A percentile compares a stretch with the other conserved stretches of the same genome.
Evolutionary conservation across 2,888 invertebrate genomes (phyloP).

Genomic region (Heliconius hortense): DNA sequence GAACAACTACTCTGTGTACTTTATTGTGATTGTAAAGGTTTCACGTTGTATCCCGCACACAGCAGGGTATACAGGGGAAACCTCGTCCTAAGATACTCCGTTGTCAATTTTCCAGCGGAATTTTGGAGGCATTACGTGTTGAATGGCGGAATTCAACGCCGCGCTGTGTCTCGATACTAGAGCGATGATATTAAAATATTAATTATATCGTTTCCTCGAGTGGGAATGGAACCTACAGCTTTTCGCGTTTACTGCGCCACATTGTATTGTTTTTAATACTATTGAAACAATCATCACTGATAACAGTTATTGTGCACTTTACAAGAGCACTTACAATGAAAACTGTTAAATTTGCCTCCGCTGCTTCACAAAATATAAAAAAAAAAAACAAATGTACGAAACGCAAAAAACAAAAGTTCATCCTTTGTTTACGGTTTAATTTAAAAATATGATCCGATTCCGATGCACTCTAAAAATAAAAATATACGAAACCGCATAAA

Average conservation of each 20-base stretch:
- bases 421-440: conserved; percentile 30
- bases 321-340: conserved; percentile 10
- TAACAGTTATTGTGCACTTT: conserved; percentile 16
- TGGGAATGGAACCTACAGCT: no score
- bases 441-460: conserved; percentile 32
- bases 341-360: not conserved
- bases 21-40: not conserved
- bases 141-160: no score
- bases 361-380: conserved; percentile 8
- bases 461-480: conserved; percentile 34
- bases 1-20: conserved; percentile 1
- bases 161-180: no score
- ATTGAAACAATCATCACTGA: not conserved
- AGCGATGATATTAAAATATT: no score
- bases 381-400: conserved; percentile 13
- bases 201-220: no score
- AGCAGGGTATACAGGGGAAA: no score
- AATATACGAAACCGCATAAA: conserved; percentile 31
- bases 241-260: no score
- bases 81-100: no score
- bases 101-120: no score
- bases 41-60: no score
- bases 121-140: no score
- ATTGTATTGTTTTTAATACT: not conserved
- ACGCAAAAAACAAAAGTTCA: conserved; percentile 20